Evolutionary conservation across 2,888 invertebrate species (phyloP).

Genomic region (Camptogramma bilineatum): DNA sequence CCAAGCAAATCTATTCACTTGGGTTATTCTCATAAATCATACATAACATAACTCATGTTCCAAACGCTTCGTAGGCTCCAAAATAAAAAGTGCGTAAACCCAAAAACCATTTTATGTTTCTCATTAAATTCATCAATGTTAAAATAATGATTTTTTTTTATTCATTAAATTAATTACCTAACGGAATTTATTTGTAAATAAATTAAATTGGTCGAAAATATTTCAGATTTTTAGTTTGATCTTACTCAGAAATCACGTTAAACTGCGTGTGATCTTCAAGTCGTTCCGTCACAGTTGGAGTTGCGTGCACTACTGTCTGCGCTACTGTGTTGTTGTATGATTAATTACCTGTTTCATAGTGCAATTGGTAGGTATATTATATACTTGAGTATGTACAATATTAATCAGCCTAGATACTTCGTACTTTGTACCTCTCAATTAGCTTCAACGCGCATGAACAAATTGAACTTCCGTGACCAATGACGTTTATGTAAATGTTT

Average conservation of each 20-base stretch:
- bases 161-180: no score
- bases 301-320: neutral
- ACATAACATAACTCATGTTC: no score
- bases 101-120: no score
- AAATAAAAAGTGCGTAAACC: no score
- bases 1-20: no score
- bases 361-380: neutral
- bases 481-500: constrained; percentile 4
- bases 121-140: no score
- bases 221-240: neutral
- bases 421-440: constrained; percentile 35
- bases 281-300: neutral
- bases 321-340: neutral
- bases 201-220: no score
- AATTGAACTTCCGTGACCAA: constrained; percentile 17
- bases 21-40: no score
- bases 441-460: constrained; percentile 3
- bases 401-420: constrained; percentile 9
- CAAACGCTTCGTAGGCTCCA: no score
- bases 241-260: neutral
- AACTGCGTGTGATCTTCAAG: neutral
- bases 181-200: no score
- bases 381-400: neutral
- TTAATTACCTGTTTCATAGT: neutral
- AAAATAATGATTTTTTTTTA: no score